Evolutionary conservation across 2,113 vertebrate species (phyloP), one percentile per base, ranked within the genome.

Genomic region (Pseudopipra pipra): DNA sequence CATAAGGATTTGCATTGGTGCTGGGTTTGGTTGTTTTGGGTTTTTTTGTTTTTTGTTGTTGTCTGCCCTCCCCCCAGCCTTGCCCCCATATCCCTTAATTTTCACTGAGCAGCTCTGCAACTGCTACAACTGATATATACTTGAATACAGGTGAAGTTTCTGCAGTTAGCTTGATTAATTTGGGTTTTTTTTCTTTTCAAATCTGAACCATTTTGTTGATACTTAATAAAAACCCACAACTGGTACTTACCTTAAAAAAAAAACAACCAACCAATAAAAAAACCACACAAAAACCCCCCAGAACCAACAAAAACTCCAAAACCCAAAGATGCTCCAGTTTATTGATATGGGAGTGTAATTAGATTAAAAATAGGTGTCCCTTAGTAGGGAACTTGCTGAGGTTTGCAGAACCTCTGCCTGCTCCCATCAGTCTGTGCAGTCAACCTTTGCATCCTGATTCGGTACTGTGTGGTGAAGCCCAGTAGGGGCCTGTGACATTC

Each of bases 231-330:
- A 28, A 7, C n/a, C 43, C 11, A 6, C 8, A 47, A 56, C 23
- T 55, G 23, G 8, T 71, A 62, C 18, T 16, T 16, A 61, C 23
- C 19, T 82, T 68, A 13, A 89, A 81, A 44, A 31, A 37, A 2
- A 67, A 37, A 16, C 20, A 39, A 30, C 18, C 18, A 37, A 47
- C 4, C 20, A 47, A 35, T 15, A 31, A 39, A 46, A 49, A 20
- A 6, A 11, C 3, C 14, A 25, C 8, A 27, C 44, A 46, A 46
- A 46, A 46, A 9, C 8, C 44, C 18, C 44, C 31, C 23, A 28
- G 30, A 79, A 44, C 13, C 16, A 27, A 8, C 9, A 54, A 63
- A 47, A 54, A 1, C 2, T 3, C 20, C 1, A 0, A 71, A 82
- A 46, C 11, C 15, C 25, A 58, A n/a, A 72, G 33, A 20, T 51